phyloP scores from a whole-genome alignment of 1,140 invertebrate genomes.

The Drosophila elegans region DNA sequence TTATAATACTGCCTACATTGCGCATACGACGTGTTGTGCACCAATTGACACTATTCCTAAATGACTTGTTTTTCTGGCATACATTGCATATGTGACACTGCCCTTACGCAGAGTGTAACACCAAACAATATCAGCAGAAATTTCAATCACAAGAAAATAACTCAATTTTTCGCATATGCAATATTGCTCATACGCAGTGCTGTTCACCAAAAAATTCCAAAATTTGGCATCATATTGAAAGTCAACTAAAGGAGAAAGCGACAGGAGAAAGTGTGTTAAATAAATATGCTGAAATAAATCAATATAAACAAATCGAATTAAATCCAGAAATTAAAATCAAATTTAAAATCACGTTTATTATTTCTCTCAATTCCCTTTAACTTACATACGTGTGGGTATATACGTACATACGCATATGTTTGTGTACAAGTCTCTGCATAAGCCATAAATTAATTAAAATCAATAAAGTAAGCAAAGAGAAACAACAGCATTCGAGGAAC shows the following conservation, averaged over 20 bases:
- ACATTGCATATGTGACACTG: neutral
- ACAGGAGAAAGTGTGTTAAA: neutral
- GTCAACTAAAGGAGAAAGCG: neutral
- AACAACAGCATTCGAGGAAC: conserved; percentile 17
- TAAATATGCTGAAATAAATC: conserved; percentile 47
- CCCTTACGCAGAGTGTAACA: no score
- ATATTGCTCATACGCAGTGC: conserved; percentile 39
- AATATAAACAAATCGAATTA: conserved; percentile 52
- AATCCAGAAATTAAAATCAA: conserved; percentile 56
- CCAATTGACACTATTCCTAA: neutral
- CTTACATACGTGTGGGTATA: neutral
- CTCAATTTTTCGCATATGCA: conserved; percentile 24
- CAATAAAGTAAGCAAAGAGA: conserved; percentile 31
- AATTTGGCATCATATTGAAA: neutral
- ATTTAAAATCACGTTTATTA: conserved; percentile 44
- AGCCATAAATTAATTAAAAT: conserved; percentile 56
- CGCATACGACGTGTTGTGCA: neutral
- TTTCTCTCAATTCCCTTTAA: conserved; percentile 5
- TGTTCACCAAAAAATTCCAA: neutral
- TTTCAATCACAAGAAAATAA: neutral
- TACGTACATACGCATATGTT: neutral
- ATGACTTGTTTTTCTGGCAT: neutral
- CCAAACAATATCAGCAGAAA: no score
- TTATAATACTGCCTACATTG: neutral
- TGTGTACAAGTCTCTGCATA: neutral